phyloP scores from a whole-genome alignment of 1,140 invertebrate species.

The Nymphalis io region DNA sequence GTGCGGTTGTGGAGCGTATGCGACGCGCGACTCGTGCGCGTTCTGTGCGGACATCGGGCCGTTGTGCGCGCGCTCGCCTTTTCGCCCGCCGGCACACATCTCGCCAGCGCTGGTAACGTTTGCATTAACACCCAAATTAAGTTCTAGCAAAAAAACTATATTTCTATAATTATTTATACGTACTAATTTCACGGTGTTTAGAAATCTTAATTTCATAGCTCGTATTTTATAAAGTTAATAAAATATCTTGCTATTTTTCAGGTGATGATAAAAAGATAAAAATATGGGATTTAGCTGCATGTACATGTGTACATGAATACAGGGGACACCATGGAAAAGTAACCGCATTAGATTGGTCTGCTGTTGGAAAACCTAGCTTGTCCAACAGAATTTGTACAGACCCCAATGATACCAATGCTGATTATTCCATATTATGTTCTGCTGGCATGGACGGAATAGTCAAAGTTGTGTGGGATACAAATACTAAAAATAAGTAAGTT shows the following conservation, averaged over 20 bases:
- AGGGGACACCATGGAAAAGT: slow-evolving; percentile 89
- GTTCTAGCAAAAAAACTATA: no score
- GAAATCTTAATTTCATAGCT: no score
- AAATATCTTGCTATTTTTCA: slow-evolving; percentile 32
- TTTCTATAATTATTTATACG: no score
- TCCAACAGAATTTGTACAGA: slow-evolving; percentile 81
- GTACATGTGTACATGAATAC: slow-evolving; percentile 84
- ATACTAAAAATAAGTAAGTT: slow-evolving; percentile 74
- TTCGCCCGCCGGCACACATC: slow-evolving; percentile 89
- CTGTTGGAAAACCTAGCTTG: slow-evolving; percentile 63
- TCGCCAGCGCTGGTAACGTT: slow-evolving; percentile 86
- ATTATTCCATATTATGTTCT: slow-evolving; percentile 72
- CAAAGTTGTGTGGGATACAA: slow-evolving; percentile 71
- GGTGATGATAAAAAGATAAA: slow-evolving; percentile 83
- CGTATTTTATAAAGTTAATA: no score
- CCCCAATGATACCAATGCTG: slow-evolving; percentile 49
- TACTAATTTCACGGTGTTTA: no score
- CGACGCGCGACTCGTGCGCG: slow-evolving; percentile 85
- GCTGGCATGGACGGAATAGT: slow-evolving; percentile 77
- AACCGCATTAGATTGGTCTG: slow-evolving; percentile 84
- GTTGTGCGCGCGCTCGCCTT: slow-evolving; percentile 88
- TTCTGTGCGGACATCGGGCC: slow-evolving; percentile 90
- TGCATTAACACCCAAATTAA: no score
- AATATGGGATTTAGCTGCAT: slow-evolving; percentile 82
- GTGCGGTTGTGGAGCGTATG: slow-evolving; percentile 87